Percentiles rank a stretch among this genome's conserved stretches.
phyloP scores from a whole-genome alignment of 2,113 vertebrate genomes.

The Vanacampus margaritifer region DNA sequence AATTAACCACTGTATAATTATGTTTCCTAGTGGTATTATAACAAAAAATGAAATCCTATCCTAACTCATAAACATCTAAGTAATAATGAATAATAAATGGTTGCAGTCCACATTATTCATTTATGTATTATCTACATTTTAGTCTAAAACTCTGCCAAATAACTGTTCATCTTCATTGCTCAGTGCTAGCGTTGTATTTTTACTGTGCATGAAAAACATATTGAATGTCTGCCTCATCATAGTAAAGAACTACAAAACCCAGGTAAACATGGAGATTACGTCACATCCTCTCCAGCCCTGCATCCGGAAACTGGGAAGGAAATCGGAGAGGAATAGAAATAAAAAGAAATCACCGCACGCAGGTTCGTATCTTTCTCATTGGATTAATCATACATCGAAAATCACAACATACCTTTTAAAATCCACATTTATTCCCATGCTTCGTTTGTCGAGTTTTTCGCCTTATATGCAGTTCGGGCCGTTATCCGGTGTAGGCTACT shows the following conservation, averaged over 20 bases:
- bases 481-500: constrained; percentile 5
- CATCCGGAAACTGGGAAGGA: constrained; percentile 43
- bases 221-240: background rate
- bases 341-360: constrained; percentile 3
- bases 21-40: too few relatives aligned
- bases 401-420: background rate
- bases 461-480: constrained; percentile 27
- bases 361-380: constrained; percentile 27
- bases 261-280: background rate
- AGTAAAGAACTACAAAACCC: constrained; percentile 59
- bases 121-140: background rate
- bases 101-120: background rate
- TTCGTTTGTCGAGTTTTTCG: background rate
- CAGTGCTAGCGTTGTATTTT: too few relatives aligned
- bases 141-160: background rate
- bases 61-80: background rate
- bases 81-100: background rate
- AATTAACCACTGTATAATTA: too few relatives aligned
- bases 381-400: background rate
- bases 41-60: background rate
- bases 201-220: background rate
- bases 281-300: constrained; percentile 14
- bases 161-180: too few relatives aligned
- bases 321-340: background rate
- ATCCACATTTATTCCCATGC: too few relatives aligned